Evolutionary conservation across 2,888 invertebrate genomes (phyloP).

Genomic region (Sphecodes monilicornis): DNA sequence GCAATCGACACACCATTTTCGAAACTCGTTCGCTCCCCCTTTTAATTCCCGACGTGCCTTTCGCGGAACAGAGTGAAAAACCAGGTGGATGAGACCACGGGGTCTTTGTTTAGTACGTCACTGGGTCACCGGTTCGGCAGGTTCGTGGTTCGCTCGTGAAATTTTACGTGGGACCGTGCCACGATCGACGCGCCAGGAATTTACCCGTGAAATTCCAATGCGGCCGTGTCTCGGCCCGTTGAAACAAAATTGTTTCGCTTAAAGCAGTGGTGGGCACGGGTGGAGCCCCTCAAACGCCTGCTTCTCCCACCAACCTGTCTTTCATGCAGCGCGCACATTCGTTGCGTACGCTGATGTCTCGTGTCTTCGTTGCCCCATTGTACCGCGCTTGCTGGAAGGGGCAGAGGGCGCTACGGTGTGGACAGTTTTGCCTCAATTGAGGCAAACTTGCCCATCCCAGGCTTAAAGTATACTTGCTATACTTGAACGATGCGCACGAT

Average conservation of each 20-base stretch:
- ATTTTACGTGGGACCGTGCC: constrained; percentile 52
- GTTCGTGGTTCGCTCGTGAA: constrained; percentile 20
- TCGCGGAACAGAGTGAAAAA: background rate
- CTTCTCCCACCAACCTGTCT: too few relatives aligned
- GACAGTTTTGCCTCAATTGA: too few relatives aligned
- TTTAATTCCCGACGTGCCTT: constrained; percentile 9
- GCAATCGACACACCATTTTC: constrained; percentile 34
- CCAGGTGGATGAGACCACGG: background rate
- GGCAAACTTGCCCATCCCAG: too few relatives aligned
- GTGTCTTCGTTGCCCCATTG: too few relatives aligned
- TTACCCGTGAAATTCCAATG: constrained; percentile 54
- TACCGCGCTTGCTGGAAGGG: too few relatives aligned
- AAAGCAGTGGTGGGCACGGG: too few relatives aligned
- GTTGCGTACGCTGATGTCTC: too few relatives aligned
- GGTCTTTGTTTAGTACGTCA: constrained; percentile 22
- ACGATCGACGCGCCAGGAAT: constrained; percentile 52
- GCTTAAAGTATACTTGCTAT: too few relatives aligned
- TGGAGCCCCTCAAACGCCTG: too few relatives aligned
- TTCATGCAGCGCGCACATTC: too few relatives aligned
- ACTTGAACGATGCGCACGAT: too few relatives aligned
- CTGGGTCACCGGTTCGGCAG: constrained; percentile 16
- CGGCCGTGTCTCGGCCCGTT: constrained; percentile 27
- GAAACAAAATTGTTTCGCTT: constrained; percentile 48
- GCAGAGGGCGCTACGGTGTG: too few relatives aligned
- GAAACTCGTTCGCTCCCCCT: constrained; percentile 35